A percentile compares a stretch with the other conserved stretches of the same genome.
phyloP scores from a whole-genome alignment of 1,140 invertebrate genomes.

The Diorhabda sublineata region DNA sequence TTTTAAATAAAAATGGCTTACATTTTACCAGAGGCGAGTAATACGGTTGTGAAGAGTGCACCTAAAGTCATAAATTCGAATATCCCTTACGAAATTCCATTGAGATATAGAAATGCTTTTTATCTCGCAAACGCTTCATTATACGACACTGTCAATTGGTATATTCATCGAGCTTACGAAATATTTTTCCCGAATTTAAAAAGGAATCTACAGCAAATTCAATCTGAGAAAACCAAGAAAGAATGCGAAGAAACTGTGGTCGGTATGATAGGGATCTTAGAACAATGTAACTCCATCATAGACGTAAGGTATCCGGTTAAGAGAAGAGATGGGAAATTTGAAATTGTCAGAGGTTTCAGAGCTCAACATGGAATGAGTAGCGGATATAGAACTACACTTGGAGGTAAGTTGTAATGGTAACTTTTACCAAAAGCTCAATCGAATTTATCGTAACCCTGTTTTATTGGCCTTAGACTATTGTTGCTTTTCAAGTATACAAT shows the following conservation, averaged over 20 bases:
- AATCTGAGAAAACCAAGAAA: slow-evolving; percentile 55
- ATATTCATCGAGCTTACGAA: slow-evolving; percentile 63
- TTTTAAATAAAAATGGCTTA: no score
- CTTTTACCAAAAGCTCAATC: background rate
- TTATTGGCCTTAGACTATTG: no score
- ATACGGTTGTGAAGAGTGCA: no score
- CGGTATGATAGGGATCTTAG: slow-evolving; percentile 68
- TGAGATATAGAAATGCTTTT: slow-evolving; percentile 54
- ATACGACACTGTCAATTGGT: slow-evolving; percentile 70
- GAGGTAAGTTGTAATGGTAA: slow-evolving; percentile 26
- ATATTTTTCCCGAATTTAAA: slow-evolving; percentile 62
- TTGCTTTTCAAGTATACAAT: no score
- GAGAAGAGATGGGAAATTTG: slow-evolving; percentile 69
- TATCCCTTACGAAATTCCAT: slow-evolving; percentile 55
- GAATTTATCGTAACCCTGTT: no score
- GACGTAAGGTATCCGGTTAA: slow-evolving; percentile 78
- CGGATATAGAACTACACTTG: slow-evolving; percentile 50
- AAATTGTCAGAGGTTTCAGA: slow-evolving; percentile 77
- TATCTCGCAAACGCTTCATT: slow-evolving; percentile 63
- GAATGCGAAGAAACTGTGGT: slow-evolving; percentile 60
- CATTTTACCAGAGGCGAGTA: no score
- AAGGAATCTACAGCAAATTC: slow-evolving; percentile 55
- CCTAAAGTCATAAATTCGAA: background rate
- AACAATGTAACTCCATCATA: slow-evolving; percentile 68
- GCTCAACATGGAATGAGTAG: slow-evolving; percentile 80